A percentile compares a stretch with the other conserved stretches of the same genome.
phyloP scores from a whole-genome alignment of 2,888 invertebrate genomes.

The Chymomyza caudatula region DNA sequence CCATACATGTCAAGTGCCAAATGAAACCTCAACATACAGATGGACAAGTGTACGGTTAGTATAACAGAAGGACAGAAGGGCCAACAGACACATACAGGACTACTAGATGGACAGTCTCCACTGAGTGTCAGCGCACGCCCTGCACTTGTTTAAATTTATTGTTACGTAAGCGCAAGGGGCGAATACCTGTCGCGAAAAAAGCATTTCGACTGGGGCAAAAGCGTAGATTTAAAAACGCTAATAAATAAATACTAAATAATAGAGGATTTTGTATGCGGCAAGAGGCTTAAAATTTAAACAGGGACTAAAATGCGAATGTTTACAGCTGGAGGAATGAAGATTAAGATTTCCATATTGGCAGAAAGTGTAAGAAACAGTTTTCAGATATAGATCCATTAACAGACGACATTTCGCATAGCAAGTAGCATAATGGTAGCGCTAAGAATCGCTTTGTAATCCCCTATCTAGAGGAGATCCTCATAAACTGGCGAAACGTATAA shows the following conservation, averaged over 20 bases:
- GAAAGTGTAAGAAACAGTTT: too few relatives aligned
- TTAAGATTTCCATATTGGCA: too few relatives aligned
- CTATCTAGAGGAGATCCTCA: too few relatives aligned
- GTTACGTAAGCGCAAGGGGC: conserved; percentile 42
- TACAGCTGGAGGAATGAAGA: not conserved
- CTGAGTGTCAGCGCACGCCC: conserved; percentile 62
- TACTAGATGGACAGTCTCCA: conserved; percentile 20
- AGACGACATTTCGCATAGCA: too few relatives aligned
- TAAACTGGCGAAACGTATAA: too few relatives aligned
- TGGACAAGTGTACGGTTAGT: not conserved
- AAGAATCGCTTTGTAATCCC: too few relatives aligned
- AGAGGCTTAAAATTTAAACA: not conserved
- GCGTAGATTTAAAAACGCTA: conserved; percentile 21
- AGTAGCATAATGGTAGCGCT: too few relatives aligned
- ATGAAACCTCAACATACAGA: conserved; percentile 60
- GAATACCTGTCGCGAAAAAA: not conserved
- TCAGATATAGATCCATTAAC: too few relatives aligned
- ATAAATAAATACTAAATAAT: conserved; percentile 22
- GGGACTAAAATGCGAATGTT: not conserved
- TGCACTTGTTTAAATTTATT: conserved; percentile 64
- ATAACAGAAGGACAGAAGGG: not conserved
- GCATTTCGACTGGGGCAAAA: conserved; percentile 9
- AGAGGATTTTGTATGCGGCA: conserved; percentile 36
- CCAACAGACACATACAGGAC: not conserved
- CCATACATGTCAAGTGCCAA: conserved; percentile 66